phyloP scores from a whole-genome alignment of 2,113 vertebrate species.

The Entosphenus tridentatus region DNA sequence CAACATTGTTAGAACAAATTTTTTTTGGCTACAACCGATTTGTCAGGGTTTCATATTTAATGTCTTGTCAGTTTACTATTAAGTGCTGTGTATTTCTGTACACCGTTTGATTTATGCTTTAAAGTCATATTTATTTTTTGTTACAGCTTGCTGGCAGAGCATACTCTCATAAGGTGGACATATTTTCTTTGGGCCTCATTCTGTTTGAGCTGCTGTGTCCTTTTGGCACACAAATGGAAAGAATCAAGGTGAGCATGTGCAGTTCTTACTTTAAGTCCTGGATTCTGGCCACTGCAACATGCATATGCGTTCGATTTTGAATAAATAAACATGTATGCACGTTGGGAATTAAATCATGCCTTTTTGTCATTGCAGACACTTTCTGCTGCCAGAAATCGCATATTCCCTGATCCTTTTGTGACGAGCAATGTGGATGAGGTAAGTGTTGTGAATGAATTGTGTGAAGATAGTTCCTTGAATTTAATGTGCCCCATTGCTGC shows the following conservation, averaged over 20 bases:
- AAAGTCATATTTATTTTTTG: neutral
- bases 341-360: neutral
- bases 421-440: conserved; percentile 2
- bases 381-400: neutral
- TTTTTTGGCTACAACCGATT: too few relatives aligned
- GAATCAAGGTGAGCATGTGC: conserved; percentile 44
- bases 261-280: neutral
- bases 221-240: conserved; percentile 90
- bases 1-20: too few relatives aligned
- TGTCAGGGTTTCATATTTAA: too few relatives aligned
- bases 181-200: conserved; percentile 89
- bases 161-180: conserved; percentile 96
- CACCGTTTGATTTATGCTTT: neutral
- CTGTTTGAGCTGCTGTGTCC: conserved; percentile 84
- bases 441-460: neutral
- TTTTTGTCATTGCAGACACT: conserved; percentile 3
- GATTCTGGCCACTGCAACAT: too few relatives aligned
- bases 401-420: conserved; percentile 1
- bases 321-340: neutral
- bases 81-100: neutral
- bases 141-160: conserved; percentile 70
- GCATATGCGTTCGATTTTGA: too few relatives aligned
- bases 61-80: neutral
- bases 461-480: too few relatives aligned
- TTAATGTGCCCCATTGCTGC: too few relatives aligned